These are phyloP conservation scores for Acanthochromis polyacanthus DNA, from an alignment of 2,113 vertebrate species.

Conservation along the genomic window DNA sequence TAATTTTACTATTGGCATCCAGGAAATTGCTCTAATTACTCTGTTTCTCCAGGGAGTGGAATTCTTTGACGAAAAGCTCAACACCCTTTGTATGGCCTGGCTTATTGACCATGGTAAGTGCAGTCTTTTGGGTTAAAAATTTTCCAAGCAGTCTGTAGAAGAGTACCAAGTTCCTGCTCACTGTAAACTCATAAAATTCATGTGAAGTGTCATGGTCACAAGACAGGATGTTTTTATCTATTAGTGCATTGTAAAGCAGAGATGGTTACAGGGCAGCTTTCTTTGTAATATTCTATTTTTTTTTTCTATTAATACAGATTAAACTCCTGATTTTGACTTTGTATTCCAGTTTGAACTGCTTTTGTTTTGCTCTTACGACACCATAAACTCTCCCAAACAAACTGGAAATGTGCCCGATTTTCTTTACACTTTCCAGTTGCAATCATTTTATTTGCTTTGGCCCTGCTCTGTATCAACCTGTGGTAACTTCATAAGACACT, in stretches of 20 bases:
- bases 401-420: not conserved
- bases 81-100: conserved; percentile 95
- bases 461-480: not conserved
- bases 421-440: conserved; percentile 5
- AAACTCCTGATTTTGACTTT: not conserved
- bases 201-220: not conserved
- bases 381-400: not conserved
- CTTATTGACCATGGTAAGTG: conserved; percentile 93
- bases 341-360: not conserved
- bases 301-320: not conserved
- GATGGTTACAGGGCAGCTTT: not conserved
- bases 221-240: not conserved
- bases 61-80: conserved; percentile 95
- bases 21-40: not conserved
- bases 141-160: not conserved
- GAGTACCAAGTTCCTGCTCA: not conserved
- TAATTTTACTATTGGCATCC: not conserved
- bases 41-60: conserved; percentile 89
- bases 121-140: not conserved
- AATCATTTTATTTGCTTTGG: not conserved
- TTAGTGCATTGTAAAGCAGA: not conserved
- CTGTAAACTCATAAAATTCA: not conserved
- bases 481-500: not conserved
- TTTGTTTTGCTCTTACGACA: not conserved
- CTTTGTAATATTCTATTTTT: not conserved